phyloP scores from a whole-genome alignment of 2,113 vertebrate species.

The Vireo altiloquus region DNA sequence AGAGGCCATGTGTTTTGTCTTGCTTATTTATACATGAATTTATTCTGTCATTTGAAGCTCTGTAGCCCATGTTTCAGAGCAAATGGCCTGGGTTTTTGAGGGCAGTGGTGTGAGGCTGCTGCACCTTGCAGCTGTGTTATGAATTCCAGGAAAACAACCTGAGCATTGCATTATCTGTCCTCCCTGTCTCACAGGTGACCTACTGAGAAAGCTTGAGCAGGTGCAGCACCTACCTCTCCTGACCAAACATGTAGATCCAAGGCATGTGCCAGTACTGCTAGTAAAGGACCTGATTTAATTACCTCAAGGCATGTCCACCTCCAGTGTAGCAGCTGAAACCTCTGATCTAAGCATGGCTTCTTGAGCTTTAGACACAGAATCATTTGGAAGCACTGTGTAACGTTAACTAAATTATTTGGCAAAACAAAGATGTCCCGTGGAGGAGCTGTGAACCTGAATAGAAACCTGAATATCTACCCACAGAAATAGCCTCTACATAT shows the following conservation, averaged over 20 bases:
- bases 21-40: rapidly evolving
- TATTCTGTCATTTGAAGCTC: rapidly evolving
- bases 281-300: neutral
- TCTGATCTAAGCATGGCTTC: neutral
- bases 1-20: neutral
- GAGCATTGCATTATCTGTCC: neutral
- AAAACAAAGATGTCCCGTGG: rapidly evolving
- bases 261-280: neutral
- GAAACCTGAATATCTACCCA: no score
- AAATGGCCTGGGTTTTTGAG: neutral
- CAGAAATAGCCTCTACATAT: rapidly evolving
- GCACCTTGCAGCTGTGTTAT: rapidly evolving
- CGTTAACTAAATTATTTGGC: neutral
- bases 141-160: no score
- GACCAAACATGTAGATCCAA: neutral
- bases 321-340: neutral
- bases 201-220: neutral
- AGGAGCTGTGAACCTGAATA: neutral
- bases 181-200: neutral
- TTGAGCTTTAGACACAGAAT: neutral
- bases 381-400: neutral
- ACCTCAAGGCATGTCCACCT: neutral
- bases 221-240: neutral
- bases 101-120: neutral
- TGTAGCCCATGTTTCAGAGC: neutral